Evolutionary conservation across 2,888 invertebrate species (phyloP).

Genomic region (Ochropleura plecta): DNA sequence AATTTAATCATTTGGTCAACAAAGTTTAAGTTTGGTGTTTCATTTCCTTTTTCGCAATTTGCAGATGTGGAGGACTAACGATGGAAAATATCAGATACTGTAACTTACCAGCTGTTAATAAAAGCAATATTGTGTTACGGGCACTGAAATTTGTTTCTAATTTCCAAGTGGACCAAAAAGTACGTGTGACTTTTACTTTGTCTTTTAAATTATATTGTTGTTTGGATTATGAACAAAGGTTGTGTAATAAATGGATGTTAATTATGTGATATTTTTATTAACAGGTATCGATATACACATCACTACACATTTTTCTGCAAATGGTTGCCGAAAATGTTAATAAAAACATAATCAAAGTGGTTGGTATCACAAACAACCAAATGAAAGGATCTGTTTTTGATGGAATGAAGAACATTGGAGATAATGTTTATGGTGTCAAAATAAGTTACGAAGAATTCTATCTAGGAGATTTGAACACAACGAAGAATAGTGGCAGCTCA

Average conservation of each 20-base stretch:
- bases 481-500: slow-evolving; percentile 12
- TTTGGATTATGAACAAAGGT: not conserved
- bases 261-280: slow-evolving; percentile 12
- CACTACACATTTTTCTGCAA: slow-evolving; percentile 66
- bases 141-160: slow-evolving; percentile 58
- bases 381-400: slow-evolving; percentile 50
- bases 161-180: slow-evolving; percentile 53
- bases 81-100: slow-evolving; percentile 64
- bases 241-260: not conserved
- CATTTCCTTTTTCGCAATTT: slow-evolving; percentile 15
- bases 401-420: not conserved
- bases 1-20: not conserved
- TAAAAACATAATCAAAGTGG: slow-evolving; percentile 35
- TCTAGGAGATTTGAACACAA: slow-evolving; percentile 13
- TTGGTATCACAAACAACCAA: slow-evolving; percentile 17
- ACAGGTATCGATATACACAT: slow-evolving; percentile 49
- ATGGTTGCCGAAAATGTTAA: slow-evolving; percentile 69
- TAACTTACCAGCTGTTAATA: slow-evolving; percentile 44
- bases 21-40: not conserved
- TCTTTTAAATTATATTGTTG: not conserved
- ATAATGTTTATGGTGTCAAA: no score
- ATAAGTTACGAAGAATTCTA: slow-evolving; percentile 20
- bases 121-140: slow-evolving; percentile 43
- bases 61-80: slow-evolving; percentile 71
- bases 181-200: slow-evolving; percentile 46